These are phyloP conservation scores for Tenualosa ilisha DNA, from an alignment of 2,797 vertebrate genomes.

Conservation along the genomic window DNA sequence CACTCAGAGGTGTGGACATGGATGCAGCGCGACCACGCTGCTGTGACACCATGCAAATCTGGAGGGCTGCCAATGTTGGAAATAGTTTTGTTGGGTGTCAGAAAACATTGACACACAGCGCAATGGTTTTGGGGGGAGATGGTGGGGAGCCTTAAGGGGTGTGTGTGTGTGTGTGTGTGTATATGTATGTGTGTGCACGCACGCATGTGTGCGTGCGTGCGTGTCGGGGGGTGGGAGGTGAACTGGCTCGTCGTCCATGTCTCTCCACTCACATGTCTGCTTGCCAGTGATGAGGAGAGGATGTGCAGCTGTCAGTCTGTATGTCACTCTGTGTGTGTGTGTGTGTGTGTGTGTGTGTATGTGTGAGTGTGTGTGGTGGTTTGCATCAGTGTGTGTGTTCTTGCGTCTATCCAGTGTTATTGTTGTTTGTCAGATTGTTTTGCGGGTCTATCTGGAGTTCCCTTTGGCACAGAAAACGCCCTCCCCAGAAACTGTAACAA, in stretches of 20 bases:
- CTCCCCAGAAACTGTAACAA: conserved; percentile 65
- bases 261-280: conserved; percentile 50
- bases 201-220: neutral
- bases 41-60: conserved; percentile 43
- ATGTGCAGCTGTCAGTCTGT: conserved; percentile 29
- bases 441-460: conserved; percentile 43
- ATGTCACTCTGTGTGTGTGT: neutral
- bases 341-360: neutral
- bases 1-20: conserved; percentile 9
- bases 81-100: conserved; percentile 54
- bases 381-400: conserved; percentile 13
- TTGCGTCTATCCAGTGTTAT: neutral
- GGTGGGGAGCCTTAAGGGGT: conserved; percentile 29
- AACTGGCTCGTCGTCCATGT: conserved; percentile 27
- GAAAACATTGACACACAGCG: conserved; percentile 51
- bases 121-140: conserved; percentile 38
- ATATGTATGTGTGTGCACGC: too few species aligned
- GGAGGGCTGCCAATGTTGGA: conserved; percentile 42
- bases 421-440: conserved; percentile 21
- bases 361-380: neutral
- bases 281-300: conserved; percentile 43
- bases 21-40: conserved; percentile 22
- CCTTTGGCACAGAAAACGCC: conserved; percentile 31
- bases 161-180: conserved; percentile 24
- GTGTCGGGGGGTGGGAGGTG: conserved; percentile 42